phyloP scores from a whole-genome alignment of 2,888 invertebrate species.

The Rutpela maculata region DNA sequence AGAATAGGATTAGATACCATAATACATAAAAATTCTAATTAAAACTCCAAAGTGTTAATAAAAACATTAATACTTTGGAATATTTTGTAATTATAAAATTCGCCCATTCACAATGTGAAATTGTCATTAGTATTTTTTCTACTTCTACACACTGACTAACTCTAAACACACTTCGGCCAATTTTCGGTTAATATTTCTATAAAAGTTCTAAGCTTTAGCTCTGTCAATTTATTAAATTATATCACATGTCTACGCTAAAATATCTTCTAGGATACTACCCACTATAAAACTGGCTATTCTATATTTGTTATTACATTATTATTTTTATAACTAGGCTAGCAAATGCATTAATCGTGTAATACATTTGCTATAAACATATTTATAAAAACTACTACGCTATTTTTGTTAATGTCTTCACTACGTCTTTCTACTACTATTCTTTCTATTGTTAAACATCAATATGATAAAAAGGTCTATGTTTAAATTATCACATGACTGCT shows the following conservation, averaged over 20 bases:
- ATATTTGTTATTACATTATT: conserved; percentile 53
- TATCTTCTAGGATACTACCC: conserved; percentile 52
- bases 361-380: conserved; percentile 48
- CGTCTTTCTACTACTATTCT: conserved; percentile 59
- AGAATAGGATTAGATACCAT: not conserved
- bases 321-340: conserved; percentile 33
- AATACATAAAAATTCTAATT: too few relatives aligned
- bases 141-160: conserved; percentile 60
- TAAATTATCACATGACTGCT: conserved; percentile 69
- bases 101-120: not conserved
- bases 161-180: conserved; percentile 54
- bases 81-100: not conserved
- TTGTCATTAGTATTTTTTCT: conserved; percentile 46
- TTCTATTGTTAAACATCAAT: conserved; percentile 61
- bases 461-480: conserved; percentile 51
- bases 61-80: too few relatives aligned
- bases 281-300: conserved; percentile 56
- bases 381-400: conserved; percentile 53
- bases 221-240: conserved; percentile 43
- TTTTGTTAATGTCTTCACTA: conserved; percentile 52
- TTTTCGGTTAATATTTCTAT: conserved; percentile 50
- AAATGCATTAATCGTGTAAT: conserved; percentile 30
- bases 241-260: conserved; percentile 49
- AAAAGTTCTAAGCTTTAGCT: conserved; percentile 48
- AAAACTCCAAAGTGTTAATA: too few relatives aligned